Evolutionary conservation across 2,113 vertebrate species (phyloP).

Genomic region (Ivindomyrus marchei): DNA sequence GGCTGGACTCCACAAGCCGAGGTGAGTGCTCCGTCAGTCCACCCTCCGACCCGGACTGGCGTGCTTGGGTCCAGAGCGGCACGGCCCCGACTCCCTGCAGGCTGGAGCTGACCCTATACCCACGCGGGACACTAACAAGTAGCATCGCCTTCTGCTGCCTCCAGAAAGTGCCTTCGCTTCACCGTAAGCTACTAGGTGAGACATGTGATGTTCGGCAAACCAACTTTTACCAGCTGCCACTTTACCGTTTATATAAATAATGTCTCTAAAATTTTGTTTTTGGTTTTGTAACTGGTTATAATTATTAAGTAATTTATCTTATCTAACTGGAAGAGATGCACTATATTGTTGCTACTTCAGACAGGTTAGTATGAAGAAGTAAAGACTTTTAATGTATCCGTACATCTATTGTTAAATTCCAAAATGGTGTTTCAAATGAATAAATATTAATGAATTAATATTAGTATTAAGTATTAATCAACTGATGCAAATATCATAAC

Average conservation of each 20-base stretch:
- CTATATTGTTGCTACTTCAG: neutral
- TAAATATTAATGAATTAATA: neutral
- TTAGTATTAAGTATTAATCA: neutral
- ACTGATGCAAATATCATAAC: neutral
- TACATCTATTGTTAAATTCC: neutral
- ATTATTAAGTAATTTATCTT: neutral
- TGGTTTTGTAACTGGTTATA: neutral
- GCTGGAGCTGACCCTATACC: neutral
- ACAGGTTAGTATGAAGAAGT: neutral
- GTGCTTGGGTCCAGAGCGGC: conserved; percentile 1
- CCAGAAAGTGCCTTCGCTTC: neutral
- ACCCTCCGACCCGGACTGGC: neutral
- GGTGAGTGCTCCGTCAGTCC: conserved; percentile 11
- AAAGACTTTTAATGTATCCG: neutral
- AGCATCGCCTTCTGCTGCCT: neutral
- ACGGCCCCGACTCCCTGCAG: neutral
- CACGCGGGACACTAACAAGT: neutral
- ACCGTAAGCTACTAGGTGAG: neutral
- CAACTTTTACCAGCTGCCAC: neutral
- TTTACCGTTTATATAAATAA: neutral
- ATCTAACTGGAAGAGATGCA: neutral
- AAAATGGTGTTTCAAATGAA: neutral
- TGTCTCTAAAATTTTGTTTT: too few relatives aligned
- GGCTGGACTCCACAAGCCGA: conserved; percentile 24
- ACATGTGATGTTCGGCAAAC: neutral